Evolutionary conservation across 2,113 vertebrate species (phyloP).

Genomic region (Archilochus colubris): DNA sequence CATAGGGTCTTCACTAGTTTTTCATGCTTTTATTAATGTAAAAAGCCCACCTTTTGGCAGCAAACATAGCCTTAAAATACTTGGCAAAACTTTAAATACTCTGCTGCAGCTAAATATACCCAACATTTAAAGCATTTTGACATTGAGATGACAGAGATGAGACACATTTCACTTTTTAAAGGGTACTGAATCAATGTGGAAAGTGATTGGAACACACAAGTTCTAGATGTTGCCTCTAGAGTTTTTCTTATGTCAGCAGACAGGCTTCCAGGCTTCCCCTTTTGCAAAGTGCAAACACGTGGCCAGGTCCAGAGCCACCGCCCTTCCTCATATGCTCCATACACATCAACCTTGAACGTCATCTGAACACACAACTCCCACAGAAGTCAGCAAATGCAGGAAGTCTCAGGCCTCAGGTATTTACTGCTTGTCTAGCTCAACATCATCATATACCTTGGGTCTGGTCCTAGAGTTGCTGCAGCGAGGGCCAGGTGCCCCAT

Average conservation of each 20-base stretch:
- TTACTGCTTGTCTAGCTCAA: background rate
- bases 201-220: background rate
- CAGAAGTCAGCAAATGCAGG: background rate
- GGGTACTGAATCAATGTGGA: background rate
- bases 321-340: background rate
- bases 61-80: background rate
- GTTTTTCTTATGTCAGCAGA: background rate
- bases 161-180: background rate
- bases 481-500: background rate
- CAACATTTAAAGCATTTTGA: background rate
- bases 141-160: background rate
- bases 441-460: background rate
- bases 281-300: background rate
- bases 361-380: background rate
- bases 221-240: background rate
- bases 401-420: constrained; percentile 4
- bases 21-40: background rate
- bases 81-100: background rate
- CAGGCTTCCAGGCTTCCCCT: background rate
- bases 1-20: background rate
- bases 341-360: background rate
- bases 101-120: background rate
- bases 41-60: background rate
- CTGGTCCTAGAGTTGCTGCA: background rate
- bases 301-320: background rate